Conservation (phyloP, 2,888 invertebrate genomes). For the Mimumesa dahlbomi region DNA sequence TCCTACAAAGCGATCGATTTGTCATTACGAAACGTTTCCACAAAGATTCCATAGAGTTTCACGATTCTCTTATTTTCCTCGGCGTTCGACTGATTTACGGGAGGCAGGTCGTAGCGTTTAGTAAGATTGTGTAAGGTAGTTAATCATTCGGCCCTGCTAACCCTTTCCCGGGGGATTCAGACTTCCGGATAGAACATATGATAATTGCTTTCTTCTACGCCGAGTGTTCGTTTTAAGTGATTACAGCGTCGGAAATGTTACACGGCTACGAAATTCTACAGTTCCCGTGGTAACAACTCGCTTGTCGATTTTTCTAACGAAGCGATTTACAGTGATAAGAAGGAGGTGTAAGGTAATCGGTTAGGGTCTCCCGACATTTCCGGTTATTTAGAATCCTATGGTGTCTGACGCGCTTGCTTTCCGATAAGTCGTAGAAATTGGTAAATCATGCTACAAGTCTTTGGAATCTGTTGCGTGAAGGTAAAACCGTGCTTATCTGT, state of each 20-base stretch:
- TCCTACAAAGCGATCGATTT: slow-evolving; percentile 67
- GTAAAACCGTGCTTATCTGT: too few species aligned
- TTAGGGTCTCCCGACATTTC: too few species aligned
- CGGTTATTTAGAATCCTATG: too few species aligned
- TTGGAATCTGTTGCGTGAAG: too few species aligned
- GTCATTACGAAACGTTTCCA: slow-evolving; percentile 63
- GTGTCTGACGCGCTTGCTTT: too few species aligned
- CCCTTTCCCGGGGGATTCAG: slow-evolving; percentile 36
- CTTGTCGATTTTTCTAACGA: too few species aligned
- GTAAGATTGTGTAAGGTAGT: slow-evolving; percentile 43
- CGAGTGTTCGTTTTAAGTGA: background rate
- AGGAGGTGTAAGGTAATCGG: too few species aligned
- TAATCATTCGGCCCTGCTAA: slow-evolving; percentile 43
- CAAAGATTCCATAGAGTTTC: slow-evolving; percentile 38
- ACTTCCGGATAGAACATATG: slow-evolving; percentile 50
- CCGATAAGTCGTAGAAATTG: too few species aligned
- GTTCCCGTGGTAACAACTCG: too few species aligned
- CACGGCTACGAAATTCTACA: background rate
- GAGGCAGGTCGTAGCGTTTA: slow-evolving; percentile 27
- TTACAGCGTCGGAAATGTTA: background rate
- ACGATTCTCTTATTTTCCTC: slow-evolving; percentile 29
- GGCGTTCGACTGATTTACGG: slow-evolving; percentile 54
- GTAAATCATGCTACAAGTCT: too few species aligned
- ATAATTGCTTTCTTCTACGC: slow-evolving; percentile 29
- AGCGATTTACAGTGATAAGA: too few species aligned